Percentiles rank a stretch among this genome's conserved stretches.
Conservation (phyloP, 2,113 vertebrate genomes). For the Rhinolophus sinicus region DNA sequence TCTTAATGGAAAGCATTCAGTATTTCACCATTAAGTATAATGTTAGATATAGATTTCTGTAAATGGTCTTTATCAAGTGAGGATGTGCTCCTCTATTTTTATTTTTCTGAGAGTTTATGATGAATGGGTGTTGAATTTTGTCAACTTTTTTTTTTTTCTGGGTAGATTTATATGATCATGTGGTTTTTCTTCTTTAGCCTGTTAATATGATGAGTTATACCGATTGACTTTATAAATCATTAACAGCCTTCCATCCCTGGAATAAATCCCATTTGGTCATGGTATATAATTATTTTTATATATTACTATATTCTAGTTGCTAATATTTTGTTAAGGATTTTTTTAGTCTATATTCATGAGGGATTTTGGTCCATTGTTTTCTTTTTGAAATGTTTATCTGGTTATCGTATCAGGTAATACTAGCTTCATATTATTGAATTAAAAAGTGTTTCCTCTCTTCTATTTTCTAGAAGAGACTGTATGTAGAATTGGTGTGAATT, state of each 20-base stretch:
- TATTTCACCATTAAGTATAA: neutral
- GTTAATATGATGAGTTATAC: neutral
- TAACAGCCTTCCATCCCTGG: neutral
- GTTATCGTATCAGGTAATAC: neutral
- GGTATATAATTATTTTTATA: neutral
- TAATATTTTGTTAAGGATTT: neutral
- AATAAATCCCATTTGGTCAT: neutral
- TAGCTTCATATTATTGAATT: neutral
- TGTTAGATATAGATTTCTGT: neutral
- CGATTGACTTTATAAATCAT: neutral
- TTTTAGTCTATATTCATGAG: neutral
- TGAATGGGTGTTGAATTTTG: neutral
- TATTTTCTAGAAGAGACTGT: neutral
- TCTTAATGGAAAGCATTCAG: neutral
- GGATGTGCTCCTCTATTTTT: neutral
- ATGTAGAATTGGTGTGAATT: neutral
- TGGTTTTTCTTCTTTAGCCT: neutral
- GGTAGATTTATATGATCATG: neutral
- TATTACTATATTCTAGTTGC: neutral
- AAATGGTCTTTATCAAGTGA: neutral
- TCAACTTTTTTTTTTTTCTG: neutral
- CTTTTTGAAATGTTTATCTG: neutral
- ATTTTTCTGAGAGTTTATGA: neutral
- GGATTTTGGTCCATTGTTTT: neutral
- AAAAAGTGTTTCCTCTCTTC: neutral